phyloP scores from a whole-genome alignment of 2,113 vertebrate species.

The Oophaga pumilio region DNA sequence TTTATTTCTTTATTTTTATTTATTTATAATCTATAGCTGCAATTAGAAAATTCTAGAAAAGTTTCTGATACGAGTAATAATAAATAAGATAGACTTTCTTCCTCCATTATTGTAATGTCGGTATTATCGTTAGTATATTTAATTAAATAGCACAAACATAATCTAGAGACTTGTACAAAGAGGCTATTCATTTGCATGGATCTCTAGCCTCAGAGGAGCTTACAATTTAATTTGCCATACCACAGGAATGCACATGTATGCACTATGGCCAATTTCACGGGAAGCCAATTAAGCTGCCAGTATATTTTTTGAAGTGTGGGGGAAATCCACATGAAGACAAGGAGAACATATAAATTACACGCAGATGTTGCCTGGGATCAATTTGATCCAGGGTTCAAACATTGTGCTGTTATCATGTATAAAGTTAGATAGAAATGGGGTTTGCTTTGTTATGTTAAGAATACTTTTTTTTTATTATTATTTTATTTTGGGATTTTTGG shows the following conservation, averaged over 20 bases:
- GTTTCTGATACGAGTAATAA: neutral
- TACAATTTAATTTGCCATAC: conserved; percentile 24
- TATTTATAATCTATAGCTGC: no score
- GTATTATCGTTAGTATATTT: conserved; percentile 12
- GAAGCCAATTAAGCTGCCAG: conserved; percentile 29
- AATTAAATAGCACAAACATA: neutral
- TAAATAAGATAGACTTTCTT: neutral
- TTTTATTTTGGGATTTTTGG: neutral
- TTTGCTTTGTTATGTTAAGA: neutral
- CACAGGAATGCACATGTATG: conserved; percentile 25
- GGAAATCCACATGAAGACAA: conserved; percentile 23
- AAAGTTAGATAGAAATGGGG: neutral
- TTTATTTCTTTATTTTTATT: neutral
- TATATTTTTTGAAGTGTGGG: conserved; percentile 28
- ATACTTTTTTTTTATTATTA: neutral
- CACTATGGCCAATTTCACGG: conserved; percentile 17
- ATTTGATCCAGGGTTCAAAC: conserved; percentile 3
- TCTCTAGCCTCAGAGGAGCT: conserved; percentile 4
- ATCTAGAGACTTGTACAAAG: conserved; percentile 15
- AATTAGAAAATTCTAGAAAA: neutral
- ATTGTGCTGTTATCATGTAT: neutral
- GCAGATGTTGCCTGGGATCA: conserved; percentile 16
- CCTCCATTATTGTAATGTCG: neutral
- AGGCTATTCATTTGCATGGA: conserved; percentile 15
- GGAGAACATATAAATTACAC: neutral